Evolutionary conservation across 2,888 invertebrate species (phyloP), one percentile per base, ranked within the genome.

Genomic region (Altica lythri): DNA sequence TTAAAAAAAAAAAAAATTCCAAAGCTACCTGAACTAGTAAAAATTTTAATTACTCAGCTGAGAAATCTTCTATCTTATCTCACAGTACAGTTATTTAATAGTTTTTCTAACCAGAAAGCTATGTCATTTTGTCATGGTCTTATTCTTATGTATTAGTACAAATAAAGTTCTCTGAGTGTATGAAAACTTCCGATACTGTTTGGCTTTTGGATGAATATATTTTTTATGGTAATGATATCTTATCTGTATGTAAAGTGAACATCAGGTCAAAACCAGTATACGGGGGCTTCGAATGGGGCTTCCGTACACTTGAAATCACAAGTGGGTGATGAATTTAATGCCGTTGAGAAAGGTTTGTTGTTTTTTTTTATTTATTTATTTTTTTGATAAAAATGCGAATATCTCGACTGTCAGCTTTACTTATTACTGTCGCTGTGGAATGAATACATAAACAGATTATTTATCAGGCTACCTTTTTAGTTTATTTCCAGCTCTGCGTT

Each of bases 311-410:
- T n/a, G n/a, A 10, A 46, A 43, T 30, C 16, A 12, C 18, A 45
- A 45, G 27, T 19, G 40, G 19, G n/a, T 40, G 40, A 49, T 40
- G 32, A 49, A 49, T 49, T 49, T 42, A 49, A 49, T 49, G 22
- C 40, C 40, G 30, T 27, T 12, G 29, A 30, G 30, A 47, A 43
- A 51, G 49, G 51, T n/a, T n/a, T n/a, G 46, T 52, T 49, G 51
- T 17, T 48, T 53, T 53, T 44, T 45, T 45, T 47, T 47, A 46
- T 46, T 43, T 45, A 40, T 34, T 22, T 40, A 22, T 40, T 44
- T 55, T 60, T 60, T 58, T 54, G 52, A 60, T 60, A 57, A 62
- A 55, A 59, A 56, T 46, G 52, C 46, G 55, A 55, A 60, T 59
- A 55, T 55, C 54, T 54, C 52, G 54, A 30, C 57, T 58, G 61